These are phyloP conservation scores for Lucinisca nassula DNA, from an alignment of 2,888 invertebrate species.

Conservation along the genomic window DNA sequence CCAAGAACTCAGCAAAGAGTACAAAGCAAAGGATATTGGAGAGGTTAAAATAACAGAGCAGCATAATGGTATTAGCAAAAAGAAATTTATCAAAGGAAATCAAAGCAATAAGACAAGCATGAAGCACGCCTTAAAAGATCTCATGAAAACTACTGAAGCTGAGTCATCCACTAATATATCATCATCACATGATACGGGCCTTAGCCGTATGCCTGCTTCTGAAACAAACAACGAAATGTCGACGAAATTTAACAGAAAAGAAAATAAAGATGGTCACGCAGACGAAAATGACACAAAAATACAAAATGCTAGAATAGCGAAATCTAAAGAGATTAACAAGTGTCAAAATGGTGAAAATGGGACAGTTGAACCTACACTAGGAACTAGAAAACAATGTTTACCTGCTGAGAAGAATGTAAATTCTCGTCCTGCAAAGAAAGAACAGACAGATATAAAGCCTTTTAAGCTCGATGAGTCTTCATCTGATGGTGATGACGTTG, in stretches of 20 bases:
- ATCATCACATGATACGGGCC: slow-evolving; percentile 25
- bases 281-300: too few species aligned
- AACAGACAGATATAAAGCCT: neutral
- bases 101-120: neutral
- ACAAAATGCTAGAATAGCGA: neutral
- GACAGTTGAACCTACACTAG: too few species aligned
- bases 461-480: slow-evolving; percentile 24
- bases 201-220: too few species aligned
- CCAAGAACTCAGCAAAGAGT: neutral
- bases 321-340: neutral
- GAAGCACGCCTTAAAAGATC: slow-evolving; percentile 57
- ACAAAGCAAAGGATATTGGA: slow-evolving; percentile 34
- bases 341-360: neutral
- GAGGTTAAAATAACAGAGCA: neutral
- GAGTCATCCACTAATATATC: neutral
- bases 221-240: too few species aligned
- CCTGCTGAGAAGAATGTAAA: neutral
- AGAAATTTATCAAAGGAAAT: neutral
- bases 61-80: neutral
- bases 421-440: neutral
- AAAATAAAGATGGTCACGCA: too few species aligned
- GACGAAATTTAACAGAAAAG: too few species aligned
- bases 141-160: slow-evolving; percentile 60
- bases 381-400: too few species aligned
- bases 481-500: slow-evolving; percentile 60